Base-by-base conservation (phyloP, 2,797 vertebrate genomes). In the Lerista edwardsae region DNA sequence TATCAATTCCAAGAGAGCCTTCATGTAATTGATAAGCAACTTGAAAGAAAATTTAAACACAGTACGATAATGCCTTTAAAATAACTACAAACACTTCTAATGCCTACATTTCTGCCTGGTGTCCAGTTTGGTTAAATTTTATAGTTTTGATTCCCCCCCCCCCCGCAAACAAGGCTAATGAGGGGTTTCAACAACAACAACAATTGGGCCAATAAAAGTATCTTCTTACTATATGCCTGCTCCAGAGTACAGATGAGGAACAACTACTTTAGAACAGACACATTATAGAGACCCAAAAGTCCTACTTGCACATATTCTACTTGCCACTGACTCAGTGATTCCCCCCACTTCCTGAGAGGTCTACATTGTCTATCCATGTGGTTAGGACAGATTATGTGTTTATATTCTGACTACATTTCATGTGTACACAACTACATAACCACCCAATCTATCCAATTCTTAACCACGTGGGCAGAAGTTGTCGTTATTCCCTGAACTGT, bases 1-100 rank as follows among this genome's bases (percentile, higher is more conserved):
- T 71, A 86, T 62, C 82, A 47, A 15, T 83, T 69, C 81, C 27
- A 82, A 64, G 75, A 88, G 64, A 17, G 41, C 84, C 88, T 79
- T 88, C 76, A 39, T 75, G 61, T 76, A 91, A 92, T 55, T 79
- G 87, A 94, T 76, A 41, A 94, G 82, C 87, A 92, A 92, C 62
- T 83, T 75, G 76, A 78, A 75, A 59, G 84, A 72, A 82, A 51
- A 17, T 85, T 59, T 12, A 41, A 39, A 27, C 83, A 69, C 47
- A 31, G 7, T 34, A 82, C 17, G 57, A 31, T 27, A 80, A 85
- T 80, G 87, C 62, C 81, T 90, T 86, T 47, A 2, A 23, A 9
- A 84, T 79, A 87, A 8, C 3, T 69, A 39, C 64, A 82, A 86
- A 79, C 79, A 87, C 41, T 27, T 84, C 17, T 67, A 21, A 55